Conservation (phyloP, 2,888 invertebrate genomes). For the Tiphia femorata region DNA sequence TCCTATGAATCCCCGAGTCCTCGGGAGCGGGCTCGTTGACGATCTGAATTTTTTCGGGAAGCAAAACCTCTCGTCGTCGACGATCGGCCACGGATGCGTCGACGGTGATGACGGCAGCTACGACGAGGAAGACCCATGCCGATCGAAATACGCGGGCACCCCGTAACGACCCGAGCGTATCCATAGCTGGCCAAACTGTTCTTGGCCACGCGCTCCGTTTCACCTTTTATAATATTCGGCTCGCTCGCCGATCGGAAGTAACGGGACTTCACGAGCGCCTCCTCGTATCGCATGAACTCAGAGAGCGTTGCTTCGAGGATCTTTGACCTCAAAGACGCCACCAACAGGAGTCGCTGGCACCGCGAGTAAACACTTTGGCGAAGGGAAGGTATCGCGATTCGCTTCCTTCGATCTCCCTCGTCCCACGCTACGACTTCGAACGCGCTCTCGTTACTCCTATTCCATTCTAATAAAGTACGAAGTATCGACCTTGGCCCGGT, state of each 20-base stretch:
- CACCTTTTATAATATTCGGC: slow-evolving; percentile 61
- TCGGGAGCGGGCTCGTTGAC: slow-evolving; percentile 33
- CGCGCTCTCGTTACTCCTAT: too few relatives aligned
- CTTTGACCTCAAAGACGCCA: slow-evolving; percentile 15
- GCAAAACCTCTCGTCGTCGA: slow-evolving; percentile 9
- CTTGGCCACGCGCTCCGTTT: too few relatives aligned
- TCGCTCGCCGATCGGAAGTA: slow-evolving; percentile 48
- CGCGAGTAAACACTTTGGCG: too few relatives aligned
- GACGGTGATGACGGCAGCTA: slow-evolving; percentile 15
- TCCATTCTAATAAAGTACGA: too few relatives aligned
- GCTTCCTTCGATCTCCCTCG: too few relatives aligned
- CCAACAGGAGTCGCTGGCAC: too few relatives aligned
- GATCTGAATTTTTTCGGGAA: slow-evolving; percentile 22
- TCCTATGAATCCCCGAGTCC: slow-evolving; percentile 1
- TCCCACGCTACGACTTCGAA: too few relatives aligned
- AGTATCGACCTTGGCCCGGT: too few relatives aligned
- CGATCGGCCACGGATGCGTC: slow-evolving; percentile 21
- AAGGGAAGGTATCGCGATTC: too few relatives aligned
- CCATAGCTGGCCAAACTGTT: slow-evolving; percentile 51
- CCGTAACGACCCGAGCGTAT: slow-evolving; percentile 1
- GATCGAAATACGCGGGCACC: slow-evolving; percentile 1
- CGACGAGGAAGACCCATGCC: slow-evolving; percentile 18
- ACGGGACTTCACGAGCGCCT: slow-evolving; percentile 49
- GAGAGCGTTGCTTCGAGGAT: slow-evolving; percentile 15
- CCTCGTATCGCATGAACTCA: slow-evolving; percentile 18